Evolutionary conservation across 2,113 vertebrate genomes (phyloP), one percentile per base, ranked within the genome.

Genomic region (Coryphaenoides rupestris): DNA sequence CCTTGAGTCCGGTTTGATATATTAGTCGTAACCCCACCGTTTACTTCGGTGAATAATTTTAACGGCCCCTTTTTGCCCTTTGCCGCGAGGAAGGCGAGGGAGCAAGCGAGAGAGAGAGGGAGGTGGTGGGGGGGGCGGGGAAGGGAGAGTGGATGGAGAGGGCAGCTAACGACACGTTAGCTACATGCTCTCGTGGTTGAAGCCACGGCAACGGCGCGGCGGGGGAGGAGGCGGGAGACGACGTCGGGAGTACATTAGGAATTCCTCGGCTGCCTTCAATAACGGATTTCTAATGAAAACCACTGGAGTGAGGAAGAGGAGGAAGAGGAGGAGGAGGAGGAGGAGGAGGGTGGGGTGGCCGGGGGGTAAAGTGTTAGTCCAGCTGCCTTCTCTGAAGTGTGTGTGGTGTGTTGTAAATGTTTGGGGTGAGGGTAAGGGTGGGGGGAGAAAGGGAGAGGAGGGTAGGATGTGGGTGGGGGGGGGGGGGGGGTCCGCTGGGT

Each of bases 371-470:
- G 89, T 86, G 85, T 87, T 88, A 73, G 68, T 79, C 81, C 87
- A 91, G 89, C 86, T 91, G 88, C 81, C 84, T 80, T 86, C 81
- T 91, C 86, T 90, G 88, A 88, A 84, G 87, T 89, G 68, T 75
- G 88, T 85, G 82, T 81, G 84, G 83, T 70, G 83, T 83, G 79
- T 84, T 74, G 78, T 80, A 88, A 88, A 85, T 79, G 66, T 75
- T 67, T 69, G 72, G 33, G 21, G n/a, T 69, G 77, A 69, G 65
- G 70, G 76, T 9, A 72, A 26, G 47, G 49, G 24, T 23, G n/a
- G 5, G 19, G 50, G 24, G 26, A 0, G 21, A n/a, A n/a, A n/a
- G n/a, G n/a, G n/a, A n/a, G n/a, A n/a, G n/a, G 46, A 57, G n/a
- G 24, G 14, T 45, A 23, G 26, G 69, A 60, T 69, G 77, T 68